These are phyloP conservation scores for Orthonychiurus folsomi DNA, from an alignment of 2,888 invertebrate species.

Conservation along the genomic window DNA sequence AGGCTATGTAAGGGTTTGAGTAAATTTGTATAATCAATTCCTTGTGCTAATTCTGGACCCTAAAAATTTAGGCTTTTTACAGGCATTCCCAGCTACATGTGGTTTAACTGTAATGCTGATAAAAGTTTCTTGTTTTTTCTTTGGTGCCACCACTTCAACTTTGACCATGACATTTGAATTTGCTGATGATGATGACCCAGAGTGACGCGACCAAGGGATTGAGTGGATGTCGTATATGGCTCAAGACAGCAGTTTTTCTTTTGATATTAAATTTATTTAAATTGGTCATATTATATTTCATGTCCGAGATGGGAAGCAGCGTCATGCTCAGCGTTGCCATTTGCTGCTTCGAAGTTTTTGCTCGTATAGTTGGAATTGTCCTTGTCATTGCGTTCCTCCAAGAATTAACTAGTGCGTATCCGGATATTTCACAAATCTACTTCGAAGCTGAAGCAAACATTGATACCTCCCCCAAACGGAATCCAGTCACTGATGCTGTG, in stretches of 20 bases:
- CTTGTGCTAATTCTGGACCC: too few relatives aligned
- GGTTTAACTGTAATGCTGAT: too few relatives aligned
- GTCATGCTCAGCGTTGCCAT: conserved; percentile 12
- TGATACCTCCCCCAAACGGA: conserved; percentile 15
- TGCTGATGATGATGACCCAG: too few relatives aligned
- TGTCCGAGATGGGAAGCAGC: conserved; percentile 16
- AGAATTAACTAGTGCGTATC: conserved; percentile 14
- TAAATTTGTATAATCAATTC: too few relatives aligned
- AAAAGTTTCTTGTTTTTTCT: too few relatives aligned
- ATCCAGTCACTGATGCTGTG: conserved; percentile 19
- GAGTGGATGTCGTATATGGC: conserved; percentile 11
- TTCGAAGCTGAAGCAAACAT: conserved; percentile 5
- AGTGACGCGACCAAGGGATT: conserved; percentile 9
- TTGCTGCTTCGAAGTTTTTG: conserved; percentile 11
- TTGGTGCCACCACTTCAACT: too few relatives aligned
- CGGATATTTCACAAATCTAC: conserved; percentile 18
- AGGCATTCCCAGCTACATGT: too few relatives aligned
- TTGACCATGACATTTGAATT: too few relatives aligned
- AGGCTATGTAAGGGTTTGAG: too few relatives aligned
- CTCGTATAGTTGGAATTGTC: conserved; percentile 3
- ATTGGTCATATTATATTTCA: conserved; percentile 18
- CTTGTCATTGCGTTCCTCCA: conserved; percentile 13
- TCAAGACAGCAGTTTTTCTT: conserved; percentile 18
- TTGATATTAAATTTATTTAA: conserved; percentile 13
- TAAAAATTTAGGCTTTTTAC: too few relatives aligned